Conservation (phyloP, 2,113 vertebrate species). For the Canis aureus region DNA sequence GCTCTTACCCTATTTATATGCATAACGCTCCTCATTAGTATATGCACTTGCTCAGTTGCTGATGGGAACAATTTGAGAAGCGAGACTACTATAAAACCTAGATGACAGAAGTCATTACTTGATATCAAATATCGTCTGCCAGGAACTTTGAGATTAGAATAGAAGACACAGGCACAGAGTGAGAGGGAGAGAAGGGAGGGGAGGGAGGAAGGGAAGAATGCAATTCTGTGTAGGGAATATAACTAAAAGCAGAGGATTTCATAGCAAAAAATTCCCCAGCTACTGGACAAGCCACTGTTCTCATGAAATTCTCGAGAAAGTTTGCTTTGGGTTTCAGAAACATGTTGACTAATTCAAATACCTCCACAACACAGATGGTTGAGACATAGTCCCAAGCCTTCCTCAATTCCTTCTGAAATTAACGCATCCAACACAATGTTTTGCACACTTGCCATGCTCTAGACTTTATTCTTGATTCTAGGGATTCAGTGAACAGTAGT, state of each 20-base stretch:
- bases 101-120: slow-evolving; percentile 9
- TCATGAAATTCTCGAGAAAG: neutral
- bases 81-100: neutral
- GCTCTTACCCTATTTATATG: neutral
- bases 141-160: neutral
- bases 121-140: neutral
- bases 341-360: neutral
- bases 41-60: neutral
- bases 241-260: neutral
- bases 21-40: neutral
- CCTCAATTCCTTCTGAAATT: neutral
- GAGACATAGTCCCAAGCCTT: neutral
- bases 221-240: neutral
- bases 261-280: neutral
- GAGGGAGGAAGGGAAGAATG: neutral
- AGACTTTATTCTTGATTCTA: neutral
- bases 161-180: neutral
- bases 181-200: neutral
- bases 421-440: neutral
- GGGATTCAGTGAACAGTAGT: neutral
- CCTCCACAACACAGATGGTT: neutral
- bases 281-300: neutral
- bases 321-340: neutral
- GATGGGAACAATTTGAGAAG: neutral
- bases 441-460: neutral